These are phyloP conservation scores for Perca schrenkii DNA, from an alignment of 2,113 vertebrate species.

Conservation along the genomic window DNA sequence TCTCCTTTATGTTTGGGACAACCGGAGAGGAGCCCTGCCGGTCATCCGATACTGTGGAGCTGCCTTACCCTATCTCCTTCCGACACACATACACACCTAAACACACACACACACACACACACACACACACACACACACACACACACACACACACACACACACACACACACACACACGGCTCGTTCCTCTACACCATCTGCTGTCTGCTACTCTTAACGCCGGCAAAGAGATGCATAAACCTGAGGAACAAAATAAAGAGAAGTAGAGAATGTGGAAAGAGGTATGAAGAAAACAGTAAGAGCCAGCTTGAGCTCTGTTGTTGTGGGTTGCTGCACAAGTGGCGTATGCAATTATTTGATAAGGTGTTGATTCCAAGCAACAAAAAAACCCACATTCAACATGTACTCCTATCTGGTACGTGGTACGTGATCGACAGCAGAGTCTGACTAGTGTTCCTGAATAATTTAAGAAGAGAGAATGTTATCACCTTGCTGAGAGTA, in stretches of 20 bases:
- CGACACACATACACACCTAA: slow-evolving; percentile 15
- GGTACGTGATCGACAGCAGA: slow-evolving; percentile 3
- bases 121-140: slow-evolving; percentile 19
- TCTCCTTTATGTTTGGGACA: slow-evolving; percentile 62
- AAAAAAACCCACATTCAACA: not conserved
- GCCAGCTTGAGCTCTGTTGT: not conserved
- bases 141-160: slow-evolving; percentile 24
- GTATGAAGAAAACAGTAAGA: slow-evolving; percentile 13
- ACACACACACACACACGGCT: not conserved
- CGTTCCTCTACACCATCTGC: slow-evolving; percentile 50
- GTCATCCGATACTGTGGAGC: slow-evolving; percentile 57
- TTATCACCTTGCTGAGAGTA: not conserved
- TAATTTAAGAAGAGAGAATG: slow-evolving; percentile 50
- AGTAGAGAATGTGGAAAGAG: slow-evolving; percentile 3
- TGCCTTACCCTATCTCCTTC: slow-evolving; percentile 40
- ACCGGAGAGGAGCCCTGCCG: slow-evolving; percentile 36
- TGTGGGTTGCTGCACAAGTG: not conserved
- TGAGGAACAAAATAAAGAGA: not conserved
- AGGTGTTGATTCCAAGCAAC: not conserved
- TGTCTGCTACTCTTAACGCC: slow-evolving; percentile 19
- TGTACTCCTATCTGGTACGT: not conserved
- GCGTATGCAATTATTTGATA: slow-evolving; percentile 51
- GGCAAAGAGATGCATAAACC: slow-evolving; percentile 10
- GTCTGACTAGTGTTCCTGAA: slow-evolving; percentile 27
- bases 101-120: slow-evolving; percentile 22